Base-by-base conservation (phyloP, 1,140 invertebrate species). In the Ips typographus region DNA sequence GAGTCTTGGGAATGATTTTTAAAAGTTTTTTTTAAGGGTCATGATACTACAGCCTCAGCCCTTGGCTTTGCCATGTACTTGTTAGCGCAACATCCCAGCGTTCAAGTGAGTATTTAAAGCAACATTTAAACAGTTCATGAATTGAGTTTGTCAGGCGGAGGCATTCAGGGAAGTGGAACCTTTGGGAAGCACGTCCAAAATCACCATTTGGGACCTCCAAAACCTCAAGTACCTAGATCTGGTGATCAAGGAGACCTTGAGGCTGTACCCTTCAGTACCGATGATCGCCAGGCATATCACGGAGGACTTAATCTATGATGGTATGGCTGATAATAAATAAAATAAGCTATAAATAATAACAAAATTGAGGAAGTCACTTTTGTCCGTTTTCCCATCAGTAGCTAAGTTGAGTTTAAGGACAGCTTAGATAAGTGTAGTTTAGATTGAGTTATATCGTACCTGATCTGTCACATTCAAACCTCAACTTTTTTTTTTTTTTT, bases 1-100 rank as follows among this genome's bases (percentile, higher is more conserved):
- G 22, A 22, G 22, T 22, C 22, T 22, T 22, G 22, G 22, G 22
- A 22, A 22, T 22, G 22, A 22, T 22, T 22, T 22, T 22, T 22
- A 22, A 22, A 22, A 22, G 22, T 22, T 22, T 22, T 22, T 22
- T 60, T 60, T 60, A 8, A 63, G 61, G 61, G 61, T 5, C 61
- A 93, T 76, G 92, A 94, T 75, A 94, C 91, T 8, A 91, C 90
- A 0, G 85, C 89, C 0, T 84, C 87, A 4, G 89, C 82, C 3
- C 81, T 90, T 2, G 77, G 76, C 40, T 87, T 85, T 75, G 75
- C 79, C 40, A 78, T 87, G 6, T 84, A 83, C 61, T 82, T 82
- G 66, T 74, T 88, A 36, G 83, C 86, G 2, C 80, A 80, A 40
- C 75, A 86, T 77, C 79, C 80, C n/a, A 82, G 84, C 36, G 78